Percentiles rank a stretch among this genome's conserved stretches.
These are phyloP conservation scores for Drosophila incognita DNA, from an alignment of 2,888 invertebrate genomes.

Conservation along the genomic window DNA sequence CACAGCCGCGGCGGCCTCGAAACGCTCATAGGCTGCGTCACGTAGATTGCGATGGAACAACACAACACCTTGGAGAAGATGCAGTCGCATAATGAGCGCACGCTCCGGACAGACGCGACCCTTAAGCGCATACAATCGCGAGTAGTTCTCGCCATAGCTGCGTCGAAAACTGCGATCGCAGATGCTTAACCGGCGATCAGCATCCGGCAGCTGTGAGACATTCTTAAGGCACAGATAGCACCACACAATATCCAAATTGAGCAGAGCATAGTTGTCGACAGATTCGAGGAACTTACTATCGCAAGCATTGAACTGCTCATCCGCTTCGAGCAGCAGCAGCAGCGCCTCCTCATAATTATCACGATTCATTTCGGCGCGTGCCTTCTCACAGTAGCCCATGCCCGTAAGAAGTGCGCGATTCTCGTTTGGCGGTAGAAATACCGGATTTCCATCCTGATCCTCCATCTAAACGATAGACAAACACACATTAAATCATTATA, in stretches of 20 bases:
- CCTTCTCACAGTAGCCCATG: conserved; percentile 92
- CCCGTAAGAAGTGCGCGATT: conserved; percentile 90
- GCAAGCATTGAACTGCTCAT: conserved; percentile 88
- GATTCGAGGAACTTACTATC: conserved; percentile 86
- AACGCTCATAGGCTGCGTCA: conserved; percentile 87
- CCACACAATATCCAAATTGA: conserved; percentile 95
- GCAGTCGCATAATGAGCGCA: conserved; percentile 91
- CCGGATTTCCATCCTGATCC: conserved; percentile 91
- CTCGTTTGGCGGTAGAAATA: conserved; percentile 90
- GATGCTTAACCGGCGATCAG: conserved; percentile 88
- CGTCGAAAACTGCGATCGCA: conserved; percentile 89
- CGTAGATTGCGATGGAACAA: conserved; percentile 91
- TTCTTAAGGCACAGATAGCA: conserved; percentile 91
- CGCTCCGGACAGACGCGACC: conserved; percentile 88
- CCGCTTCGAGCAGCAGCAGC: conserved; percentile 91
- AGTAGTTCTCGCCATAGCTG: conserved; percentile 89
- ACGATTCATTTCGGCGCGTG: conserved; percentile 88
- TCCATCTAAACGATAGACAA: conserved; percentile 86
- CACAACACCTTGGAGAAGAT: conserved; percentile 92
- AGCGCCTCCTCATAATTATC: conserved; percentile 90
- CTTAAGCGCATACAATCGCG: conserved; percentile 87
- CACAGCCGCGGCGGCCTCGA: conserved; percentile 88
- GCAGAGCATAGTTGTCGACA: conserved; percentile 93
- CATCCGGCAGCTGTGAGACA: conserved; percentile 90
- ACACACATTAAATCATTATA: not conserved